Evolutionary conservation across 30 jellyfish, hydroid and myxozoan species (phyloP), one percentile per base, ranked within the genome.

Genomic region (Turritopsis rubra): DNA sequence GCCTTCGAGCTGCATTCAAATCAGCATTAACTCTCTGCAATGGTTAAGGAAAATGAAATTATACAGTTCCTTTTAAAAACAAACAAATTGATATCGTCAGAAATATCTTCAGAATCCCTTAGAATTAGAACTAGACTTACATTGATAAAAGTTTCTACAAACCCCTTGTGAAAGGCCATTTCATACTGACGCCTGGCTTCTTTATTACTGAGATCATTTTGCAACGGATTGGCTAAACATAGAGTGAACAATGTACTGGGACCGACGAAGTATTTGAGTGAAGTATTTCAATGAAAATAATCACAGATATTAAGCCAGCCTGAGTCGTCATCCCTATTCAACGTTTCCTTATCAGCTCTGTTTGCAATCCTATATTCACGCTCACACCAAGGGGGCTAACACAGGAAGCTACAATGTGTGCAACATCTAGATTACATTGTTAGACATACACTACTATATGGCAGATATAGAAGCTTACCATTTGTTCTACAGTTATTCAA

Each of bases 141-240:
- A 21, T 83, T 66, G 25, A 84, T 41, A 21, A 60, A 29, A 21
- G 86, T 85, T 74, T 53, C 28, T 8, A 84, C 28, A 24, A 75
- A 75, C 25, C 66, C 26, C 27, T 21, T 75, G 72, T 75, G 54
- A 75, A 84, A 84, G n/a, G 30, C 73, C 54, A 75, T 82, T 75
- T 84, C 91, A 85, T 85, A 84, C 18, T 75, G 76, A 16, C 20
- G 72, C 0, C 91, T 85, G 18, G 83, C 78, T 41, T 28, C 83
- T 68, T 84, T 84, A 54, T 85, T 84, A 21, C 78, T 66, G 18
- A 84, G 76, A 53, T 85, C 23, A 21, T 85, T 82, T 60, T 75
- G 79, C 65, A 54, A 65, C 22, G 52, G 83, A 20, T 28, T 81
- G 70, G 21, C 19, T 52, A 23, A 26, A 72, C 1, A 26, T 21